Evolutionary conservation across 2,888 invertebrate species (phyloP).

Genomic region (Miltochrista miniata): DNA sequence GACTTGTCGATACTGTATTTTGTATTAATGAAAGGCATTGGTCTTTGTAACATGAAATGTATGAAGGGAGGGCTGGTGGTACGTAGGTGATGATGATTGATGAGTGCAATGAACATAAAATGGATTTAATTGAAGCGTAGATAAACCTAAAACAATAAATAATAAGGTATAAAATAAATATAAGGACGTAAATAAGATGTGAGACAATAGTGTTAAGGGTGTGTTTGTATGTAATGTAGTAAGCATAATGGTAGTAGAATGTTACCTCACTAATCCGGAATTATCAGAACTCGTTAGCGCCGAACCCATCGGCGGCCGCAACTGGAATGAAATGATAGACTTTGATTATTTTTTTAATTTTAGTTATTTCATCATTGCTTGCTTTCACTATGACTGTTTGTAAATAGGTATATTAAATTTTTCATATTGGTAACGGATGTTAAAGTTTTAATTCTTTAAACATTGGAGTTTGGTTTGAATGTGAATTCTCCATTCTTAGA

Average conservation of each 20-base stretch:
- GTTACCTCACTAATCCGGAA: conserved; percentile 83
- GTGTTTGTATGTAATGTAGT: conserved; percentile 19
- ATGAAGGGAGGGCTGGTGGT: conserved; percentile 52
- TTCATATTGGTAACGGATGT: too few relatives aligned
- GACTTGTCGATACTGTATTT: conserved; percentile 50
- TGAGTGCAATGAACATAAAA: conserved; percentile 59
- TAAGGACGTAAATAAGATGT: conserved; percentile 17
- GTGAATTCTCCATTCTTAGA: too few relatives aligned
- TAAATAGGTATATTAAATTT: too few relatives aligned
- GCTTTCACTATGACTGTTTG: too few relatives aligned
- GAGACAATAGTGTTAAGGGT: conserved; percentile 26
- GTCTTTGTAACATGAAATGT: conserved; percentile 57
- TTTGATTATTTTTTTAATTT: neutral
- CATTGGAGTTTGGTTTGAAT: too few relatives aligned
- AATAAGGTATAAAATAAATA: conserved; percentile 28
- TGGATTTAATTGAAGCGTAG: conserved; percentile 69
- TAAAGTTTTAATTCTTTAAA: too few relatives aligned
- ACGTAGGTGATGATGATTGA: conserved; percentile 60
- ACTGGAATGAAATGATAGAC: conserved; percentile 57
- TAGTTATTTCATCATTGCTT: neutral
- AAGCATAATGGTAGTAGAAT: conserved; percentile 19
- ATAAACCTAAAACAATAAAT: conserved; percentile 81
- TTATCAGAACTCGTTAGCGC: conserved; percentile 80
- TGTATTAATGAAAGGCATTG: conserved; percentile 48
- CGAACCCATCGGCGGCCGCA: conserved; percentile 78